Evolutionary conservation across 2,888 invertebrate genomes (phyloP), one percentile per base, ranked within the genome.

Genomic region (Lycia hirtaria): DNA sequence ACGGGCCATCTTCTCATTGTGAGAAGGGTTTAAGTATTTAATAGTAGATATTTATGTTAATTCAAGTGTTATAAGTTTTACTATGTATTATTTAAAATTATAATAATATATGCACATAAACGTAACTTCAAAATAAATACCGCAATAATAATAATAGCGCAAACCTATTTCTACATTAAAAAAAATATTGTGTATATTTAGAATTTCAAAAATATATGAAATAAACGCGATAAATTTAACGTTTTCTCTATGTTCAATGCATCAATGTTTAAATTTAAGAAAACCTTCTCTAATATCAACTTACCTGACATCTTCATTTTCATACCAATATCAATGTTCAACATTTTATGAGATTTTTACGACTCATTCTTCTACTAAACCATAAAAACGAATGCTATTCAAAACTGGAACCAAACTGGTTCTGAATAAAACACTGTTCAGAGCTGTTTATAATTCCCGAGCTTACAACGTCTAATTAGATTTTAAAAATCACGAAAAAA

Each of bases 231-330:
- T 32, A 4, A 32, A 10, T n/a, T 30, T 30, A 1, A 10, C 30
- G 2, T 30, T 3, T n/a, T 12, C n/a, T 30, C n/a, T 28, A 28
- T 3, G 3, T 28, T 9, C 3, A 1, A 7, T 28, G 6, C 9
- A 28, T n/a, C 20, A 15, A 15, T 15, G 10, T 22, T 24, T n/a
- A 24, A 1, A 22, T 22, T 12, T 19, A 53, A 37, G 6, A 26
- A n/a, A n/a, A n/a, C n/a, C n/a, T n/a, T n/a, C n/a, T 35, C 5
- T n/a, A 9, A 44, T 15, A 26, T 4, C 12, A 53, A 78, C 87
- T 90, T 67, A 92, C 91, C 90, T 71, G 90, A 89, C 84, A 91
- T 90, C 81, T 92, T 92, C 90, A 91, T 90, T 75, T 79, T 88
- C 61, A 76, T 68, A 65, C 71, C 76, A 56, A 73, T 78, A 60